These are phyloP conservation scores for Plecturocebus donacophilus DNA, from an alignment of 2,113 vertebrate species.

Conservation along the genomic window DNA sequence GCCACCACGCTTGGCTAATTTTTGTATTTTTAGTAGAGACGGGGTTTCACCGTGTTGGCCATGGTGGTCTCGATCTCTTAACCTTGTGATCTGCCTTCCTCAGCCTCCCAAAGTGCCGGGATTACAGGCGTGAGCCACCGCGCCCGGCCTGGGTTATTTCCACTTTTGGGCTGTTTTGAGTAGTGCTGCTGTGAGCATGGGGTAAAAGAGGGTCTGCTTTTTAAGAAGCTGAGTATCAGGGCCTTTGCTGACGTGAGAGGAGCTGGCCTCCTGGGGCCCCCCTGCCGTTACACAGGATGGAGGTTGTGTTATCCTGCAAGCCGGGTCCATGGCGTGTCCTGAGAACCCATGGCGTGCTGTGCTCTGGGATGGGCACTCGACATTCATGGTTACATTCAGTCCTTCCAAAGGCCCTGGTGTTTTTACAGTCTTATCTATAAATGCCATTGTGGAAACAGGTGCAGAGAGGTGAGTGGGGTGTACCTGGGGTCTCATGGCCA, in stretches of 20 bases:
- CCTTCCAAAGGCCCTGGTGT: not conserved
- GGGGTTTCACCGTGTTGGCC: no score
- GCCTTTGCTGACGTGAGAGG: fast-evolving
- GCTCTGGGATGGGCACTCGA: fast-evolving
- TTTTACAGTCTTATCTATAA: not conserved
- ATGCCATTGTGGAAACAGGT: not conserved
- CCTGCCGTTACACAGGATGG: fast-evolving
- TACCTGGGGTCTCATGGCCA: not conserved
- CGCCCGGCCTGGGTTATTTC: not conserved
- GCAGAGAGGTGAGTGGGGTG: not conserved
- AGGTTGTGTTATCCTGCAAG: not conserved
- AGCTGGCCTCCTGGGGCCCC: fast-evolving
- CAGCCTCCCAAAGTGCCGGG: no score
- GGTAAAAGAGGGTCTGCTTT: fast-evolving
- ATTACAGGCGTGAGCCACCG: no score
- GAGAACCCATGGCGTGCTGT: fast-evolving
- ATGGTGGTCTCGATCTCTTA: no score
- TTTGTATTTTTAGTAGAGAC: no score
- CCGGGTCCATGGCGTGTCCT: fast-evolving
- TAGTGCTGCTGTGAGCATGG: fast-evolving
- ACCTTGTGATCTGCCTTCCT: no score
- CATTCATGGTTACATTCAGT: fast-evolving
- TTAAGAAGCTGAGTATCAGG: not conserved
- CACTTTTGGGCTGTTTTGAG: not conserved
- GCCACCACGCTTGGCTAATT: no score